Conservation (phyloP, 2,888 invertebrate species). For the Ptychoptera albimana region DNA sequence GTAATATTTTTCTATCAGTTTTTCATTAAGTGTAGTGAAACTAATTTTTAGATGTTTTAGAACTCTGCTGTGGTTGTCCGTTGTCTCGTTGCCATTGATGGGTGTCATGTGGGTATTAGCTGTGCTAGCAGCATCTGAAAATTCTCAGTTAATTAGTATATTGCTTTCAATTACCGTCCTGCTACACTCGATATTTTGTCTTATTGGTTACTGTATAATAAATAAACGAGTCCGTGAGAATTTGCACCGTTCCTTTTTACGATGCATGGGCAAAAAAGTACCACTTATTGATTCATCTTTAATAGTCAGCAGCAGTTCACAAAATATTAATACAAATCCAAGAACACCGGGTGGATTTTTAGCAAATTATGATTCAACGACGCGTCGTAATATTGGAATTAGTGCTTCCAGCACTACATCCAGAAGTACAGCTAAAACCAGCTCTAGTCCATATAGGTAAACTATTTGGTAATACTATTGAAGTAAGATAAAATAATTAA, state of each 20-base stretch:
- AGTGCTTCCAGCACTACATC: slow-evolving; percentile 92
- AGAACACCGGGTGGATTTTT: slow-evolving; percentile 16
- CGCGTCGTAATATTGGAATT: slow-evolving; percentile 70
- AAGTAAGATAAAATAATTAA: background rate
- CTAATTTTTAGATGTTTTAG: slow-evolving; percentile 27
- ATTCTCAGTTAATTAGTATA: slow-evolving; percentile 54
- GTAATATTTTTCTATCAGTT: slow-evolving; percentile 20
- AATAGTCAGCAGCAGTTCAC: slow-evolving; percentile 58
- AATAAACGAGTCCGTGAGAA: slow-evolving; percentile 73
- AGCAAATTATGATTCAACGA: slow-evolving; percentile 35
- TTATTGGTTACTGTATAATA: slow-evolving; percentile 74
- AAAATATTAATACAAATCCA: slow-evolving; percentile 43
- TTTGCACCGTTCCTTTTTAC: slow-evolving; percentile 37
- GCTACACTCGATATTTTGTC: slow-evolving; percentile 65
- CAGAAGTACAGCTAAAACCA: slow-evolving; percentile 84
- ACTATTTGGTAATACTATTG: background rate
- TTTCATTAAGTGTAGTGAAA: background rate
- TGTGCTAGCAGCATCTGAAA: slow-evolving; percentile 59
- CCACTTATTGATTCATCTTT: slow-evolving; percentile 61
- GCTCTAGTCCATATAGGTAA: slow-evolving; percentile 79
- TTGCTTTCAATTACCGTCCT: slow-evolving; percentile 61
- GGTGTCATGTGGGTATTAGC: slow-evolving; percentile 78
- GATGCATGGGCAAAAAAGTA: slow-evolving; percentile 67
- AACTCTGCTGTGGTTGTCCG: slow-evolving; percentile 72
- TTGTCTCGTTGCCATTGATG: slow-evolving; percentile 69